Evolutionary conservation across 2,888 invertebrate species (phyloP).

Genomic region (Nomada lathburiana): DNA sequence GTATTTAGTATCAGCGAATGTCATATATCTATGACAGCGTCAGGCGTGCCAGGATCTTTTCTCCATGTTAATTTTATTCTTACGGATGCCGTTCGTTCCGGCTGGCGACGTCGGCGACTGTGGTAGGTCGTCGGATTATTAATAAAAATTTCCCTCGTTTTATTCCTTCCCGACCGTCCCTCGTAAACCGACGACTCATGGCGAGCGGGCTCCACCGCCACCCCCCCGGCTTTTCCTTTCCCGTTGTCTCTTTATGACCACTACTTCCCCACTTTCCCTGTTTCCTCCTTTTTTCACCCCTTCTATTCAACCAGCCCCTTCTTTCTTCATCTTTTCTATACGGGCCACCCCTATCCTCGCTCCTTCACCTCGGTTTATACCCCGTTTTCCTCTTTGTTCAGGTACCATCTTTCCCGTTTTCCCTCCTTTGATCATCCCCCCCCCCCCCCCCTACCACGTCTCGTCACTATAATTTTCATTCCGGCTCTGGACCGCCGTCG

Average conservation of each 20-base stretch:
- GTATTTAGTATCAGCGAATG: slow-evolving; percentile 9
- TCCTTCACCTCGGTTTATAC: slow-evolving; percentile 39
- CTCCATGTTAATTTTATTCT: slow-evolving; percentile 67
- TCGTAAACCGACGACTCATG: slow-evolving; percentile 65
- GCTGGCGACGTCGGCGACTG: slow-evolving; percentile 28
- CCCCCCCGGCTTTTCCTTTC: slow-evolving; percentile 44
- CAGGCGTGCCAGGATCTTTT: slow-evolving; percentile 49
- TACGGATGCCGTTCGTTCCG: slow-evolving; percentile 46
- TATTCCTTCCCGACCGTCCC: slow-evolving; percentile 61
- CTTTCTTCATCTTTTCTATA: slow-evolving; percentile 42
- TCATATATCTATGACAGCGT: slow-evolving; percentile 53
- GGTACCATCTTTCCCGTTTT: slow-evolving; percentile 37
- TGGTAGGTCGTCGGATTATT: slow-evolving; percentile 63
- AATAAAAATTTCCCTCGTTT: slow-evolving; percentile 69
- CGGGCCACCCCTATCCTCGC: slow-evolving; percentile 9
- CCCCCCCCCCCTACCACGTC: not conserved
- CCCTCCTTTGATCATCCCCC: slow-evolving; percentile 4
- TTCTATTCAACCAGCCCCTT: slow-evolving; percentile 35
- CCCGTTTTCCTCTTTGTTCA: slow-evolving; percentile 41
- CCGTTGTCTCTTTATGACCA: slow-evolving; percentile 64
- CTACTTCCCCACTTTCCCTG: slow-evolving; percentile 22
- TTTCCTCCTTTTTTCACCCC: slow-evolving; percentile 26
- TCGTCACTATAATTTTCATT: slow-evolving; percentile 12
- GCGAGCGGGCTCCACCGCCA: slow-evolving; percentile 47
- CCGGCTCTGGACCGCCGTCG: not conserved